A percentile compares a stretch with the other conserved stretches of the same genome.
These are phyloP conservation scores for Cariama cristata DNA, from an alignment of 2,113 vertebrate species.

Conservation along the genomic window DNA sequence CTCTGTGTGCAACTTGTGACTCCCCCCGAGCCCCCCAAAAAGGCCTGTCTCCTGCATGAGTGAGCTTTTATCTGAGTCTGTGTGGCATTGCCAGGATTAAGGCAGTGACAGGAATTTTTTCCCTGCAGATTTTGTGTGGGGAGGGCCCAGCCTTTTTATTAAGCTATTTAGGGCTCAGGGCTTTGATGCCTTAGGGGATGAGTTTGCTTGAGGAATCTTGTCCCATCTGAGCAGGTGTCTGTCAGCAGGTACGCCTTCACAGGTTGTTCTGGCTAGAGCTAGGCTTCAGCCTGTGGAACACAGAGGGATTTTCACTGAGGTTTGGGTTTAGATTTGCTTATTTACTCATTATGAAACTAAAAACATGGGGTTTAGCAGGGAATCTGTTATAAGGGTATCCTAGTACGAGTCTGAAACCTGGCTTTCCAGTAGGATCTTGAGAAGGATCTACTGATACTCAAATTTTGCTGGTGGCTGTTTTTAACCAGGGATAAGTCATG, in stretches of 20 bases:
- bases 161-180: background rate
- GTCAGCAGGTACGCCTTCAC: rapidly evolving
- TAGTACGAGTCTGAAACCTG: background rate
- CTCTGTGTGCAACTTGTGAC: background rate
- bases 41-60: background rate
- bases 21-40: background rate
- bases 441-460: background rate
- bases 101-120: background rate
- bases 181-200: background rate
- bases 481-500: background rate
- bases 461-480: background rate
- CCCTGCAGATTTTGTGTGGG: background rate
- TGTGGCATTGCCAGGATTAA: background rate
- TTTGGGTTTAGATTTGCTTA: background rate
- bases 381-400: background rate
- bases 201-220: background rate
- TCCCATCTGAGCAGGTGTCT: background rate
- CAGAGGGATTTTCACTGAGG: background rate
- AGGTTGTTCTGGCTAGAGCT: background rate
- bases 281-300: background rate
- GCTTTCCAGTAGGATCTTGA: background rate
- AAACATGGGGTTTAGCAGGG: background rate
- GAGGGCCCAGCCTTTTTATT: background rate
- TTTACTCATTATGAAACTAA: background rate
- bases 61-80: background rate